Percentiles rank a stretch among this genome's conserved stretches.
Conservation (phyloP, 2,797 vertebrate genomes). For the Enteromius argenteus region DNA sequence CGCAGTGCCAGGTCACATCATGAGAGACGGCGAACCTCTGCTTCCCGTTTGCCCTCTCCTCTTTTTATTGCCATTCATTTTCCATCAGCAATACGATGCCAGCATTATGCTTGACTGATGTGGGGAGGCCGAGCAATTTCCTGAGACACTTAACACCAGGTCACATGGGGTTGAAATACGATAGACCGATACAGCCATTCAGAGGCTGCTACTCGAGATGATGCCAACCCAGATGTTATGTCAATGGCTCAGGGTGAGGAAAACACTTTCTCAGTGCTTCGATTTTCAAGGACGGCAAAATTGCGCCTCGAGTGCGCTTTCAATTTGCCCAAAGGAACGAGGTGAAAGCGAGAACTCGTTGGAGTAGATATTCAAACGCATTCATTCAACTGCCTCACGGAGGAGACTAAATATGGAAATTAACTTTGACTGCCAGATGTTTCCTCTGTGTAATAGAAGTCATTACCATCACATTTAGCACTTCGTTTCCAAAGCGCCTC, state of each 20-base stretch:
- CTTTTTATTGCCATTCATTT: constrained; percentile 66
- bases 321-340: constrained; percentile 44
- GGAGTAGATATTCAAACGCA: constrained; percentile 57
- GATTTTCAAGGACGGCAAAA: constrained; percentile 45
- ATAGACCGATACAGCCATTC: constrained; percentile 56
- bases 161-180: constrained; percentile 64
- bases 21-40: constrained; percentile 53
- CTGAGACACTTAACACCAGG: constrained; percentile 67
- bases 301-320: constrained; percentile 45
- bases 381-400: constrained; percentile 47
- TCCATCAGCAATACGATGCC: constrained; percentile 63
- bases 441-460: constrained; percentile 55
- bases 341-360: constrained; percentile 41
- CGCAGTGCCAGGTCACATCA: constrained; percentile 60
- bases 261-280: constrained; percentile 45
- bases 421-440: constrained; percentile 60
- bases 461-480: constrained; percentile 56
- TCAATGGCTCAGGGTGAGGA: constrained; percentile 60
- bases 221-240: constrained; percentile 64
- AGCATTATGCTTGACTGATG: constrained; percentile 66
- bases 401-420: constrained; percentile 56
- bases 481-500: constrained; percentile 37
- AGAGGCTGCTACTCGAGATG: constrained; percentile 56
- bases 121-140: constrained; percentile 66
- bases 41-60: constrained; percentile 61